Conservation (phyloP, 2,113 vertebrate species). For the Lucifuga dentata region DNA sequence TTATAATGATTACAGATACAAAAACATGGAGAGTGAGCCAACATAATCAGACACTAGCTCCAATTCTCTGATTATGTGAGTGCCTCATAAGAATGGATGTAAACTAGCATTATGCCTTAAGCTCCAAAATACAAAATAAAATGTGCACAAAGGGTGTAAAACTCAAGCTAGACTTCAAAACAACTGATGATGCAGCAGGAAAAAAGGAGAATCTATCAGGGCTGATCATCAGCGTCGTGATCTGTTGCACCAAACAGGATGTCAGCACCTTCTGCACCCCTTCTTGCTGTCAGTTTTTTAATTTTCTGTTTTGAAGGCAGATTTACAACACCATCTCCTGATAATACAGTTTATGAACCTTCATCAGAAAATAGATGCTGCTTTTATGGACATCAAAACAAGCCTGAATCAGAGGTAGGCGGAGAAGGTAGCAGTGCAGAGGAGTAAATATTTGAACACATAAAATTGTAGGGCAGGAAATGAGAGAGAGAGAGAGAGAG, state of each 20-base stretch:
- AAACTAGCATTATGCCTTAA: background rate
- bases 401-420: background rate
- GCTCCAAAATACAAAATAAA: too few relatives aligned
- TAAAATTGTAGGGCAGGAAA: slow-evolving; percentile 5
- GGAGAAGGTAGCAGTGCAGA: background rate
- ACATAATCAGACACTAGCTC: background rate
- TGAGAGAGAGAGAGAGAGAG: slow-evolving; percentile 12
- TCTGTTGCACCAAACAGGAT: slow-evolving; percentile 2
- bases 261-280: slow-evolving; percentile 2
- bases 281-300: background rate
- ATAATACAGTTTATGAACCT: background rate
- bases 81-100: background rate
- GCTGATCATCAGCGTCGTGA: background rate
- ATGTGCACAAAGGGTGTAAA: too few relatives aligned
- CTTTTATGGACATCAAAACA: background rate
- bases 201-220: background rate
- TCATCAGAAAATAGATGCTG: background rate
- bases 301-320: background rate
- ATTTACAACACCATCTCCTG: background rate
- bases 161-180: too few relatives aligned
- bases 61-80: background rate
- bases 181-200: background rate
- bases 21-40: background rate
- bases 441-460: slow-evolving; percentile 11
- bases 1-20: slow-evolving; percentile 1